Conservation (phyloP, 2,888 invertebrate species). For the Proisotoma minuta region DNA sequence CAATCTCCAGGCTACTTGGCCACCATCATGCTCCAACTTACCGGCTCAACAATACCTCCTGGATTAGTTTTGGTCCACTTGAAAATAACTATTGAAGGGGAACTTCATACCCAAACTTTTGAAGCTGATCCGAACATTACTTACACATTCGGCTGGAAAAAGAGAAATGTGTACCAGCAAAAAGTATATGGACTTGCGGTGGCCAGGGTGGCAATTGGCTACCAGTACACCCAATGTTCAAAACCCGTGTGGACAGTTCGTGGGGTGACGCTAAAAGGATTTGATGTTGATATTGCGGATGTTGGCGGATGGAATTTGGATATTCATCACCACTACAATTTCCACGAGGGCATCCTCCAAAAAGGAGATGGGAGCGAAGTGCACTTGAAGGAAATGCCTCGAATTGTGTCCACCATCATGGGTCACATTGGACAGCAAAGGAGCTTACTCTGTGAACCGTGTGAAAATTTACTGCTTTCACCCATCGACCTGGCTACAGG, state of each 20-base stretch:
- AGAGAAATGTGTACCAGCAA: slow-evolving; percentile 88
- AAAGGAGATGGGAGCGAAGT: slow-evolving; percentile 91
- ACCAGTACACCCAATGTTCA: slow-evolving; percentile 82
- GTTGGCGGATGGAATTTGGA: slow-evolving; percentile 97
- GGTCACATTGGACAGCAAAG: slow-evolving; percentile 79
- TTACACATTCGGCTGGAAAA: slow-evolving; percentile 97
- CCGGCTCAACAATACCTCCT: slow-evolving; percentile 71
- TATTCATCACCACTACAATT: slow-evolving; percentile 97
- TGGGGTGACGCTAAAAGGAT: slow-evolving; percentile 87
- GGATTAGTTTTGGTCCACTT: slow-evolving; percentile 85
- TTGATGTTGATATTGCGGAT: slow-evolving; percentile 93
- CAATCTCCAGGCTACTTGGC: slow-evolving; percentile 91
- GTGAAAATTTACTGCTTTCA: slow-evolving; percentile 79
- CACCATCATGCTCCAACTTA: slow-evolving; percentile 83
- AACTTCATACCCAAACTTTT: slow-evolving; percentile 82
- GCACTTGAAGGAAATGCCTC: slow-evolving; percentile 86
- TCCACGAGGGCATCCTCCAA: slow-evolving; percentile 95
- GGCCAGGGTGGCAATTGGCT: slow-evolving; percentile 82
- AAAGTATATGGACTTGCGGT: slow-evolving; percentile 84
- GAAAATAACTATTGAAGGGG: slow-evolving; percentile 87
- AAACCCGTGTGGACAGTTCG: slow-evolving; percentile 92
- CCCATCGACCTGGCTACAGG: slow-evolving; percentile 92
- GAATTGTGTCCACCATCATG: slow-evolving; percentile 83
- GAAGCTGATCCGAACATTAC: slow-evolving; percentile 93
- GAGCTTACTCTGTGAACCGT: slow-evolving; percentile 76